phyloP scores from a whole-genome alignment of 2,113 vertebrate species.

The Heteronetta atricapilla region DNA sequence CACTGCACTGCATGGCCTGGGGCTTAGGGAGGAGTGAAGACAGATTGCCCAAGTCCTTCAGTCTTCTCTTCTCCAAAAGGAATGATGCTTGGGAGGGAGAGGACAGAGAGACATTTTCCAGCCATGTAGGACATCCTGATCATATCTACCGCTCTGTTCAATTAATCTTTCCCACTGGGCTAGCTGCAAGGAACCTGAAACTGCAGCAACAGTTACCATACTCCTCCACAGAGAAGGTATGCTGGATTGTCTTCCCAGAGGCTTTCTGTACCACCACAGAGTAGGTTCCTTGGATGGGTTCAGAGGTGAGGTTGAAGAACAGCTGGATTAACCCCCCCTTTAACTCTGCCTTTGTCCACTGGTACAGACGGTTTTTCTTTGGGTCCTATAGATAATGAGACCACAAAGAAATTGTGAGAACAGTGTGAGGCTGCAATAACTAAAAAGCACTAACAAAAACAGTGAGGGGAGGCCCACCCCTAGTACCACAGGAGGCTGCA shows the following conservation, averaged over 20 bases:
- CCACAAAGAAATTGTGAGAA: background rate
- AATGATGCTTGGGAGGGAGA: background rate
- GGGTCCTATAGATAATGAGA: conserved; percentile 66
- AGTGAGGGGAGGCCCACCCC: background rate
- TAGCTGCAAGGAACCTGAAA: background rate
- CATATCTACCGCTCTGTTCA: background rate
- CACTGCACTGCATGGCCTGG: background rate
- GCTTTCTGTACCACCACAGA: conserved; percentile 53
- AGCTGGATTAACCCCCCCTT: conserved; percentile 70
- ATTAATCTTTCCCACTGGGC: background rate
- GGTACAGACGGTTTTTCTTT: conserved; percentile 73
- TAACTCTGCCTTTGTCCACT: conserved; percentile 70
- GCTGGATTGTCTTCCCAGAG: background rate
- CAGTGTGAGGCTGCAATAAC: background rate
- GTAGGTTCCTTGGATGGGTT: conserved; percentile 76
- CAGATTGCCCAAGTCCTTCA: background rate
- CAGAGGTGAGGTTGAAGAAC: conserved; percentile 72
- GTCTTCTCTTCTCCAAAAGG: background rate
- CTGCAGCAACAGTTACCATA: conserved; percentile 67
- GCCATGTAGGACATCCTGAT: background rate
- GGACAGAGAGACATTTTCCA: background rate
- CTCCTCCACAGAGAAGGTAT: conserved; percentile 73
- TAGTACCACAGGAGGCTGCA: background rate
- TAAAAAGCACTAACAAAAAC: background rate
- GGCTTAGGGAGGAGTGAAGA: background rate